phyloP scores from a whole-genome alignment of 2,888 invertebrate genomes.

The Temnothorax rugatulus region DNA sequence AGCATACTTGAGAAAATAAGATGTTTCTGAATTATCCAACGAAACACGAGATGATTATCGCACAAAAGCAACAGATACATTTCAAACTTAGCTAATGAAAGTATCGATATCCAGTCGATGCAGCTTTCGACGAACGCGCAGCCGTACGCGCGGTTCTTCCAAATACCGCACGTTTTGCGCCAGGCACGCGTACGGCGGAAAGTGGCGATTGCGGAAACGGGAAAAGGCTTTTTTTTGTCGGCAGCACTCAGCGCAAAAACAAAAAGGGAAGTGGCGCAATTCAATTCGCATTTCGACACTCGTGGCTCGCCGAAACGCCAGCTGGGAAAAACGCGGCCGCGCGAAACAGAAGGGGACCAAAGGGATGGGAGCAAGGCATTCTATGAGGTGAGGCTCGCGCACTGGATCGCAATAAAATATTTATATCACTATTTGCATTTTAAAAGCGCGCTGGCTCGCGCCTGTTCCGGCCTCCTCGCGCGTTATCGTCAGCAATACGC shows the following conservation, averaged over 20 bases:
- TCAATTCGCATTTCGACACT: constrained; percentile 68
- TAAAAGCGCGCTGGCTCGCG: constrained; percentile 67
- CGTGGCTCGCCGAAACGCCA: constrained; percentile 53
- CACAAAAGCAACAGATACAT: not conserved
- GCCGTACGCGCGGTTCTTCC: not conserved
- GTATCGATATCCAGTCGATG: not conserved
- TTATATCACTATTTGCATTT: constrained; percentile 82
- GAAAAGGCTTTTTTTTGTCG: constrained; percentile 18
- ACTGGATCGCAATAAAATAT: constrained; percentile 78
- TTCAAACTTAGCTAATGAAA: not conserved
- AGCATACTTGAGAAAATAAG: not conserved
- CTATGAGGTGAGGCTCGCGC: constrained; percentile 9
- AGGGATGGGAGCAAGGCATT: not conserved
- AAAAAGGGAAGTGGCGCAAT: constrained; percentile 60
- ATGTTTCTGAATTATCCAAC: not conserved
- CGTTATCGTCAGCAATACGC: constrained; percentile 62
- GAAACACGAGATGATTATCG: not conserved
- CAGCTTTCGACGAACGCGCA: not conserved
- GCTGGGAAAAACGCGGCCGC: constrained; percentile 56
- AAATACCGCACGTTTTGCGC: not conserved
- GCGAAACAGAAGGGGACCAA: constrained; percentile 1
- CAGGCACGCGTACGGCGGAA: not conserved
- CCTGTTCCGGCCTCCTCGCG: constrained; percentile 57
- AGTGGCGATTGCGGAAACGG: constrained; percentile 25
- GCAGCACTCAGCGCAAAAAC: constrained; percentile 17